Conservation (phyloP, 1,140 invertebrate genomes). For the Branchinecta lindahli region DNA sequence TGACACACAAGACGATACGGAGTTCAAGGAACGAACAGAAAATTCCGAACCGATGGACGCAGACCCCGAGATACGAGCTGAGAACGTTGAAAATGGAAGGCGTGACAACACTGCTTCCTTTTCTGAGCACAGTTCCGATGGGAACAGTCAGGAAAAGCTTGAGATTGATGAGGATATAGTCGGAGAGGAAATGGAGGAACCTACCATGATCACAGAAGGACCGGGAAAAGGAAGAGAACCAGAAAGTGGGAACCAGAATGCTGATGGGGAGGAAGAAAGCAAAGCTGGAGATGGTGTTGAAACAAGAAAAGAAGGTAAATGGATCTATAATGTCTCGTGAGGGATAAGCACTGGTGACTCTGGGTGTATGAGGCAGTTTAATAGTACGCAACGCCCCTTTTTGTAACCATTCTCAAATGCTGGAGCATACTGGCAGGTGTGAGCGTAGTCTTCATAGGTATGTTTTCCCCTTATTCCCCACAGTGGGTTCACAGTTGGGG, state of each 20-base stretch:
- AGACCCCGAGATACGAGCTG: background rate
- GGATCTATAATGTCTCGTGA: no score
- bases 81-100: background rate
- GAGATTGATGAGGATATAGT: background rate
- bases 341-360: no score
- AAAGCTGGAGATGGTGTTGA: no score
- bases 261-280: background rate
- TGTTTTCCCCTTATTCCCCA: no score
- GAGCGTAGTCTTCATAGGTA: no score
- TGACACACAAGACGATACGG: background rate
- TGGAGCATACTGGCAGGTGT: no score
- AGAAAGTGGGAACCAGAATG: background rate
- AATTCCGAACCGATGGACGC: background rate
- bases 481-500: no score
- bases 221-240: background rate
- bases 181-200: background rate
- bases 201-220: background rate
- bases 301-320: no score
- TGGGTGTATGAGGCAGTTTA: no score
- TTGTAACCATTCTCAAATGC: no score
- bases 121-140: background rate
- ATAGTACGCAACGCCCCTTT: no score
- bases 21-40: background rate
- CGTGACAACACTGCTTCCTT: no score
- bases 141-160: background rate